Percentiles rank a stretch among this genome's conserved stretches.
Conservation (phyloP, 2,113 vertebrate genomes). For the Athene cunicularia region DNA sequence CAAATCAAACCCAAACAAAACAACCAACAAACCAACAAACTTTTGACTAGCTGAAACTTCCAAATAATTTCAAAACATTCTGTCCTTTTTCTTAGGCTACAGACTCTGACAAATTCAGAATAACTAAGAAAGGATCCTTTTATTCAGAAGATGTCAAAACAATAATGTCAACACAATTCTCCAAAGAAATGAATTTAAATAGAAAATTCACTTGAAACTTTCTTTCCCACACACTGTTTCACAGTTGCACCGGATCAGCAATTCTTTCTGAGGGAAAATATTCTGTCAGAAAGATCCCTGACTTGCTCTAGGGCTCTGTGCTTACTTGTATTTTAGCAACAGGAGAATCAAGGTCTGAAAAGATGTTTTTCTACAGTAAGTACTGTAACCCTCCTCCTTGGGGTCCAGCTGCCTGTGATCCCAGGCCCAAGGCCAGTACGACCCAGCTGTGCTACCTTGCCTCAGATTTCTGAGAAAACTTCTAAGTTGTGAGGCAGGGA, state of each 20-base stretch:
- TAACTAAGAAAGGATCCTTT: background rate
- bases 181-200: background rate
- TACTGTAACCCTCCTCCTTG: background rate
- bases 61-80: constrained; percentile 1
- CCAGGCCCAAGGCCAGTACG: background rate
- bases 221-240: background rate
- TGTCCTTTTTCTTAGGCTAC: background rate
- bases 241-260: background rate
- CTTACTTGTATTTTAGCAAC: background rate
- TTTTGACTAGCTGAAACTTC: background rate
- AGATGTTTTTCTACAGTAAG: background rate
- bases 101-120: background rate
- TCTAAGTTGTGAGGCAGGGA: background rate
- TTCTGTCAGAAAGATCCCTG: background rate
- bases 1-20: too few relatives aligned
- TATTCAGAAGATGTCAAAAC: constrained; percentile 35
- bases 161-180: background rate
- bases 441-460: background rate
- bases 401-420: background rate
- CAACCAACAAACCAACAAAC: background rate
- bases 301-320: background rate
- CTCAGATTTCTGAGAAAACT: background rate
- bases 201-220: background rate
- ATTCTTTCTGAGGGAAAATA: background rate
- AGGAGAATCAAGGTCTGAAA: background rate